Conservation (phyloP, 2,113 vertebrate genomes). For the Pycnonotus jocosus region DNA sequence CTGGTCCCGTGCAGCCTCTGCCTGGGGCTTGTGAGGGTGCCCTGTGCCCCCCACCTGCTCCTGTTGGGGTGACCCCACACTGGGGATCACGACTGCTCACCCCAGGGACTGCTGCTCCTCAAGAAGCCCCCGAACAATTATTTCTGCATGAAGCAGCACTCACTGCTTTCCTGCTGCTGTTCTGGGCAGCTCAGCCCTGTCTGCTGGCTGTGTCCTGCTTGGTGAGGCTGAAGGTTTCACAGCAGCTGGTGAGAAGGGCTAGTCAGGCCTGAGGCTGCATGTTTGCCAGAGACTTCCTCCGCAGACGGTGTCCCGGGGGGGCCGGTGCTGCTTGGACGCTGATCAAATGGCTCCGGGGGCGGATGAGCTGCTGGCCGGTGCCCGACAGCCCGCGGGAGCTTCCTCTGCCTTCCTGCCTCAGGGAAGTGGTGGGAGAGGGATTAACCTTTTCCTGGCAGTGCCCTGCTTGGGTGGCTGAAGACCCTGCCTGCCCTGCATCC, state of each 20-base stretch:
- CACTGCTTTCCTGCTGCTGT: neutral
- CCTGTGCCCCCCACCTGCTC: neutral
- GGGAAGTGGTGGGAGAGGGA: conserved; percentile 11
- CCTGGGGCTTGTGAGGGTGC: neutral
- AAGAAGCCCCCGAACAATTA: neutral
- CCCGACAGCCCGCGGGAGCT: neutral
- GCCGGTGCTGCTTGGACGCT: neutral
- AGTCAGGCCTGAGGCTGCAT: neutral
- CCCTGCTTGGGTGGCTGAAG: neutral
- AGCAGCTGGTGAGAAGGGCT: neutral
- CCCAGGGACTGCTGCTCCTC: neutral
- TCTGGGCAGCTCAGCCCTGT: neutral
- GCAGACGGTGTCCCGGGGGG: neutral
- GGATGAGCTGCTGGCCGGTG: conserved; percentile 12
- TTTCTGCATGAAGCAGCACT: neutral
- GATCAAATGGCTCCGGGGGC: conserved; percentile 44
- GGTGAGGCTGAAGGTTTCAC: neutral
- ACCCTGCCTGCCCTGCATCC: neutral
- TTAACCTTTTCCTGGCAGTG: conserved; percentile 27
- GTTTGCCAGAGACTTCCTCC: conserved; percentile 14
- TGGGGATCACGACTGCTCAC: neutral
- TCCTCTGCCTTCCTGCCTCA: conserved; percentile 7
- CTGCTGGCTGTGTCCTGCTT: neutral
- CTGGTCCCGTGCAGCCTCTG: neutral
- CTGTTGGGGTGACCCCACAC: fast-evolving